A percentile compares a stretch with the other conserved stretches of the same genome.
These are phyloP conservation scores for Lithophane ornitopus DNA, from an alignment of 2,888 invertebrate species.

Conservation along the genomic window DNA sequence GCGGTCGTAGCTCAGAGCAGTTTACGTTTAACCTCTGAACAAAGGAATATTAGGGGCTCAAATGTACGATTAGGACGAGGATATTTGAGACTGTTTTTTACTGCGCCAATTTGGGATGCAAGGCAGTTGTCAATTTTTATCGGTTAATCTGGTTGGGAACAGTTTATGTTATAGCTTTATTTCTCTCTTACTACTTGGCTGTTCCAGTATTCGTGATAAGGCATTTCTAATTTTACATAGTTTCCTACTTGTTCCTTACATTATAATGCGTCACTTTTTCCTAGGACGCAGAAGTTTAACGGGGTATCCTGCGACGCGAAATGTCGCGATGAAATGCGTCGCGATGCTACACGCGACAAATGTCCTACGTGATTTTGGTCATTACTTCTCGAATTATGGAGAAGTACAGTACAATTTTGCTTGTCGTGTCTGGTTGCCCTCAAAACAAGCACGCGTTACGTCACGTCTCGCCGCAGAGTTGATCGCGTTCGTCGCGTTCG, in stretches of 20 bases:
- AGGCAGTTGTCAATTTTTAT: constrained; percentile 56
- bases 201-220: not conserved
- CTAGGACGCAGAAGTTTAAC: too few relatives aligned
- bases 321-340: too few relatives aligned
- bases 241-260: not conserved
- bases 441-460: too few relatives aligned
- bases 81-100: constrained; percentile 52
- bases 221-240: not conserved
- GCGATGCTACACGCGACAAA: too few relatives aligned
- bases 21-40: constrained; percentile 68
- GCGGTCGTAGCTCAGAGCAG: constrained; percentile 57
- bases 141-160: constrained; percentile 37
- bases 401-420: too few relatives aligned
- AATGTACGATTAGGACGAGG: constrained; percentile 58
- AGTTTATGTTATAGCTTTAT: constrained; percentile 35
- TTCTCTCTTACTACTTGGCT: not conserved
- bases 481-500: too few relatives aligned
- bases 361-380: too few relatives aligned
- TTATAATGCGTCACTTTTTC: too few relatives aligned
- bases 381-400: too few relatives aligned
- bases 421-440: too few relatives aligned
- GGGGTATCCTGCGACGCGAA: too few relatives aligned
- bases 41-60: constrained; percentile 63
- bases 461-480: too few relatives aligned
- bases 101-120: constrained; percentile 28